These are phyloP conservation scores for Cichladusa arquata DNA, from an alignment of 2,113 vertebrate species.

Conservation along the genomic window DNA sequence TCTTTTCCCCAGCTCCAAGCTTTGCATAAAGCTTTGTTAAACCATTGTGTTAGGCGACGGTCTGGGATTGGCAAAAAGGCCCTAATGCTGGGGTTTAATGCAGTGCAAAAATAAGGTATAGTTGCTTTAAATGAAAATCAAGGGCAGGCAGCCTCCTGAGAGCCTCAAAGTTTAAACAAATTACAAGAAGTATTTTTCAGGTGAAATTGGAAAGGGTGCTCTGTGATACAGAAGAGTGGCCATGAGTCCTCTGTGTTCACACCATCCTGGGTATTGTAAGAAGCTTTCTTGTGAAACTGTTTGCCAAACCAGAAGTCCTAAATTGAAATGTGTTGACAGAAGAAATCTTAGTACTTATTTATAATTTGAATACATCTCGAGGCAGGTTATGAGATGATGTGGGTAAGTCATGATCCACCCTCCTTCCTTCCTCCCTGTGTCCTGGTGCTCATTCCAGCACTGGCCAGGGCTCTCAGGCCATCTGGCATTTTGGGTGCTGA, in stretches of 20 bases:
- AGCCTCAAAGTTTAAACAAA: constrained; percentile 54
- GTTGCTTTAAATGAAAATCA: constrained; percentile 26
- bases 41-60: neutral
- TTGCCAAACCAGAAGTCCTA: constrained; percentile 60
- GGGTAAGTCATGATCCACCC: neutral
- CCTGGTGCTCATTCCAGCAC: neutral
- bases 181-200: constrained; percentile 24
- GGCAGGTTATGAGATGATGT: constrained; percentile 38
- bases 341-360: constrained; percentile 59
- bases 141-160: neutral
- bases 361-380: constrained; percentile 62
- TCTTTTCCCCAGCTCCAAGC: neutral
- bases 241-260: constrained; percentile 49
- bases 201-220: constrained; percentile 47
- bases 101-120: neutral
- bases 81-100: neutral
- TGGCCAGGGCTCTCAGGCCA: neutral
- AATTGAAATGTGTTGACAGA: constrained; percentile 76
- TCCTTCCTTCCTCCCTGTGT: neutral
- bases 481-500: rapidly evolving
- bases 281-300: constrained; percentile 62
- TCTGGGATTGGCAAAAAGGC: neutral
- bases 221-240: constrained; percentile 61
- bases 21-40: constrained; percentile 38
- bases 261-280: constrained; percentile 40